Evolutionary conservation across 37 sponge, comb jelly and placozoan genomes (phyloP), one percentile per base, ranked within the genome.

Genomic region (Tethya wilhelma): DNA sequence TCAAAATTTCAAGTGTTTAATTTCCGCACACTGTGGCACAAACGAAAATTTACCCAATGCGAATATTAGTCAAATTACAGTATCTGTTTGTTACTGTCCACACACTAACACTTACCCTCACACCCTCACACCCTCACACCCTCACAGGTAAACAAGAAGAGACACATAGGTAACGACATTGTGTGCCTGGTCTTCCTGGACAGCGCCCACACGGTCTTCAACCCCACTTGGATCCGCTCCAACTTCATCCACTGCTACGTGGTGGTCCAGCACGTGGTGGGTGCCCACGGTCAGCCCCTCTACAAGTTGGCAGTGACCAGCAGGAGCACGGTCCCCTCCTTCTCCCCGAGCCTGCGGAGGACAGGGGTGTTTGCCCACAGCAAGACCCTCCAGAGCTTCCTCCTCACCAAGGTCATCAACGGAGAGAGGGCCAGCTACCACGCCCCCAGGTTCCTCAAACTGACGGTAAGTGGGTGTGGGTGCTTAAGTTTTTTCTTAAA

Each of bases 141-240:
- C 68, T 45, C 38, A 23, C 86, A 93, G 96, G 84, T 95, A 2
- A 90, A 92, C 46, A 90, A 88, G 64, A 98, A 98, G 90, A 75
- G 98, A 0, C 98, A 98, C 76, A 95, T 98, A 41, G 98, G 98
- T 23, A 98, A 98, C 73, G 98, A 98, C 78, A 84, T 98, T 0
- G 90, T 93, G 28, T 93, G 93, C 63, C 70, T 98, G n/a, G 91
- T 95, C 44, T 98, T 95, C 79, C 84, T 98, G 32, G 98, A 98
- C 29, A 87, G 82, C 34, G 77, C 83, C 0, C 86, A 74, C 32
- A 86, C 96, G 14, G 89, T 86, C 46, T 98, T 98, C 79, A 81
- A 86, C 53, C 98, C 98, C 2, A 67, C 87, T 23, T 86, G 89
- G 74, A 88, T 98, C 53, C 91, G 93, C 59, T 95, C 96, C 44